Conservation (phyloP, 1,140 invertebrate species). For the Drosophila pruinosa region DNA sequence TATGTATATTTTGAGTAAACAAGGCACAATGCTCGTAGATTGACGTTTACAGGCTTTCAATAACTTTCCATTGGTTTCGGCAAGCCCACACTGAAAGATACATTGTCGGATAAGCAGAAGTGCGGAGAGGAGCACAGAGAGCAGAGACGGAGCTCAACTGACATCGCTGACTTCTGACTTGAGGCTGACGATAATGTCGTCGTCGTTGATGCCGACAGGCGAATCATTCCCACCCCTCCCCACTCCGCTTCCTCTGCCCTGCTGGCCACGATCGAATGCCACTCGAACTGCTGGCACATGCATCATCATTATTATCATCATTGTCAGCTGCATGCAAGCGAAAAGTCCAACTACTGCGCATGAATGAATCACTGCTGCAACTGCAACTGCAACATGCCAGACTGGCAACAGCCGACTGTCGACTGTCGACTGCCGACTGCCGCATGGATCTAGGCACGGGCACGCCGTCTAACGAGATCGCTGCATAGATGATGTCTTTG, state of each 20-base stretch:
- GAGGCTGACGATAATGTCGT: slow-evolving; percentile 71
- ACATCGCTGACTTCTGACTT: slow-evolving; percentile 66
- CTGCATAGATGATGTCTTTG: slow-evolving; percentile 15
- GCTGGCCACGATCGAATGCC: slow-evolving; percentile 10
- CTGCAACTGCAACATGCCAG: not conserved
- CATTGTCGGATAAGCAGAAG: slow-evolving; percentile 43
- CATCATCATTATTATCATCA: slow-evolving; percentile 71
- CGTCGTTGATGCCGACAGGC: slow-evolving; percentile 72
- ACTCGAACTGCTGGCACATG: slow-evolving; percentile 44
- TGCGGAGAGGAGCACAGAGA: slow-evolving; percentile 17
- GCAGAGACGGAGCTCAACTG: slow-evolving; percentile 28
- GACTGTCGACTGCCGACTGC: not conserved
- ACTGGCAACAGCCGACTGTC: not conserved
- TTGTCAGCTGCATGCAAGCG: slow-evolving; percentile 64
- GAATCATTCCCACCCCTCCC: slow-evolving; percentile 44
- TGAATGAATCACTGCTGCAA: slow-evolving; percentile 64
- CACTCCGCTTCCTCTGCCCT: not conserved
- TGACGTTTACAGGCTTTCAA: slow-evolving; percentile 61
- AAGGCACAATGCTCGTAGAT: slow-evolving; percentile 29
- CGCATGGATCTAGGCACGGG: slow-evolving; percentile 27
- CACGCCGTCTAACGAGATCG: slow-evolving; percentile 51
- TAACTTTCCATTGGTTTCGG: slow-evolving; percentile 62
- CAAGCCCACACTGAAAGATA: slow-evolving; percentile 65
- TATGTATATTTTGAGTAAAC: slow-evolving; percentile 37
- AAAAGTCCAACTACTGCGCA: slow-evolving; percentile 73